Percentiles rank a stretch among this genome's conserved stretches.
Conservation (phyloP, 2,113 vertebrate genomes). For the Machaerirhynchus nigripectus region DNA sequence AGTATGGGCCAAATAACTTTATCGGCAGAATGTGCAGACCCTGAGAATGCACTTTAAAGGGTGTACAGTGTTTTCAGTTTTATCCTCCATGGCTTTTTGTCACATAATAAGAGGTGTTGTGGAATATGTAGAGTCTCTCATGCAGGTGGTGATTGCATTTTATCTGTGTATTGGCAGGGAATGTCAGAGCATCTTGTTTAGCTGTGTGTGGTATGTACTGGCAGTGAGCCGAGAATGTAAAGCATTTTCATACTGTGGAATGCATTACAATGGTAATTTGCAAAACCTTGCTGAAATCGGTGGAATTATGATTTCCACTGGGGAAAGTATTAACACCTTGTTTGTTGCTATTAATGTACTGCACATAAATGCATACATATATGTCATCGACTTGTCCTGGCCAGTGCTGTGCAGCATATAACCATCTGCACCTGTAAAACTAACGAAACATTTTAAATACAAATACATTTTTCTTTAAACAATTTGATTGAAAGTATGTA, state of each 20-base stretch:
- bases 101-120: neutral
- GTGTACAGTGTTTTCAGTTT: neutral
- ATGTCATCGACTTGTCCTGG: neutral
- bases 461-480: neutral
- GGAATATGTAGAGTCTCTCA: neutral
- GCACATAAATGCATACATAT: neutral
- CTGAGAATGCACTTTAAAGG: neutral
- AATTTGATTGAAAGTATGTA: neutral
- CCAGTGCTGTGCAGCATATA: neutral
- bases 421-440: neutral
- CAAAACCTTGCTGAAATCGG: neutral
- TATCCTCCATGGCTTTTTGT: neutral
- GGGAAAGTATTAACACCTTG: neutral
- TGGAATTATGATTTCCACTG: neutral
- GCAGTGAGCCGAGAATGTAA: neutral
- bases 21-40: neutral
- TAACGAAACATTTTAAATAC: neutral
- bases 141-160: neutral
- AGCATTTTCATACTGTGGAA: neutral
- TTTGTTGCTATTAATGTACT: neutral
- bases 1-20: neutral
- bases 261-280: neutral
- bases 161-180: neutral
- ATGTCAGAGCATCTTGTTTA: conserved; percentile 16
- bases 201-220: neutral